Evolutionary conservation across 2,797 vertebrate species (phyloP).

Genomic region (Limosa lapponica): DNA sequence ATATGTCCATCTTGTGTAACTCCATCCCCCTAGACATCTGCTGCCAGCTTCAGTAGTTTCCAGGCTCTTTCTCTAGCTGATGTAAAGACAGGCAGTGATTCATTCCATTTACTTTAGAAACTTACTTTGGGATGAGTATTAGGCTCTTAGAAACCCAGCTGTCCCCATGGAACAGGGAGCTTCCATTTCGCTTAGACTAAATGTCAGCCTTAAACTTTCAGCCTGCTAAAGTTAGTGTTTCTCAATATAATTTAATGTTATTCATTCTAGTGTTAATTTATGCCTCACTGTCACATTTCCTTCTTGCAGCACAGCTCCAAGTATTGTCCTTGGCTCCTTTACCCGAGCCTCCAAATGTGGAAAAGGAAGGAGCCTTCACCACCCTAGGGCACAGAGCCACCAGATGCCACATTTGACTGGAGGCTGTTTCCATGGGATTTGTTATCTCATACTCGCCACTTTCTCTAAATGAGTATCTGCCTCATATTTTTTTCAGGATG

Average conservation of each 20-base stretch:
- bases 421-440: background rate
- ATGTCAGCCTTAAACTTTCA: background rate
- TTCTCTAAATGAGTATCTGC: background rate
- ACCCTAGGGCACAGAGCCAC: background rate
- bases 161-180: background rate
- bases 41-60: background rate
- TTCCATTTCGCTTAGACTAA: background rate
- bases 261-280: background rate
- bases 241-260: background rate
- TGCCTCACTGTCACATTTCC: background rate
- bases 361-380: background rate
- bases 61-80: background rate
- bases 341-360: background rate
- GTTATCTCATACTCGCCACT: background rate
- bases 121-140: background rate
- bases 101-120: background rate
- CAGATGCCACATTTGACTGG: background rate
- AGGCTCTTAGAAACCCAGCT: background rate
- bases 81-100: background rate
- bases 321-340: background rate
- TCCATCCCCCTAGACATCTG: background rate
- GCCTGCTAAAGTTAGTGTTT: background rate
- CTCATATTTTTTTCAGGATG: background rate
- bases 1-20: background rate
- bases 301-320: background rate